These are phyloP conservation scores for Platerodrilus igneus DNA, from an alignment of 2,888 invertebrate genomes.

Conservation along the genomic window DNA sequence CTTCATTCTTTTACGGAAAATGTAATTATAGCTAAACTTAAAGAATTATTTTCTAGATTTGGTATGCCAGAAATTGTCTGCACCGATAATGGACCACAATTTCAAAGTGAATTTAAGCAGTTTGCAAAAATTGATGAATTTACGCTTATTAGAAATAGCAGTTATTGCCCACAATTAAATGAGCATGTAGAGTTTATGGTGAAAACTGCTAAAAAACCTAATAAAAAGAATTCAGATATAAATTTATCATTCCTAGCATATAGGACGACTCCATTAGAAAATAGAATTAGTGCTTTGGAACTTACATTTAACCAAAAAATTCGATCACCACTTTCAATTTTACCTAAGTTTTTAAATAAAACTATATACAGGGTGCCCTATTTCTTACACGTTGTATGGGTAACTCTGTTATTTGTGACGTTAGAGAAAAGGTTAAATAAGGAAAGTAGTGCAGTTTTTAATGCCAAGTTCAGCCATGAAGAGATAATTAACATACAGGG, in stretches of 20 bases:
- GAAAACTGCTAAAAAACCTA: conserved; percentile 2
- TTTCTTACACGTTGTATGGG: no score
- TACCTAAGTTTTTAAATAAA: no score
- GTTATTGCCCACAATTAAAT: conserved; percentile 1
- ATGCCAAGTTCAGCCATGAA: no score
- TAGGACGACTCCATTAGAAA: not conserved
- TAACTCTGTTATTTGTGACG: no score
- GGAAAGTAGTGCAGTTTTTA: no score
- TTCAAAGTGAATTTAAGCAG: conserved; percentile 4
- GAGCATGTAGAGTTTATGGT: conserved; percentile 1
- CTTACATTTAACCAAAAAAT: no score
- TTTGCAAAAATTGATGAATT: not conserved
- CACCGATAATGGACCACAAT: not conserved
- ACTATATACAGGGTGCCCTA: no score
- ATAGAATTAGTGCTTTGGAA: conserved; percentile 1
- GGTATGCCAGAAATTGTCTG: not conserved
- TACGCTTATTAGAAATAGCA: not conserved
- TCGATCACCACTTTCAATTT: no score
- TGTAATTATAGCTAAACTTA: not conserved
- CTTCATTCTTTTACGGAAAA: no score
- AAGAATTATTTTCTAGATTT: conserved; percentile 3
- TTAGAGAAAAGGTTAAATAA: no score
- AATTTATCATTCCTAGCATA: conserved; percentile 3
- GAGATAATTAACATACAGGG: no score
- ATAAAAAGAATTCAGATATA: conserved; percentile 1